A percentile compares a stretch with the other conserved stretches of the same genome.
Conservation (phyloP, 2,888 invertebrate genomes). For the Drosophila paracracens region DNA sequence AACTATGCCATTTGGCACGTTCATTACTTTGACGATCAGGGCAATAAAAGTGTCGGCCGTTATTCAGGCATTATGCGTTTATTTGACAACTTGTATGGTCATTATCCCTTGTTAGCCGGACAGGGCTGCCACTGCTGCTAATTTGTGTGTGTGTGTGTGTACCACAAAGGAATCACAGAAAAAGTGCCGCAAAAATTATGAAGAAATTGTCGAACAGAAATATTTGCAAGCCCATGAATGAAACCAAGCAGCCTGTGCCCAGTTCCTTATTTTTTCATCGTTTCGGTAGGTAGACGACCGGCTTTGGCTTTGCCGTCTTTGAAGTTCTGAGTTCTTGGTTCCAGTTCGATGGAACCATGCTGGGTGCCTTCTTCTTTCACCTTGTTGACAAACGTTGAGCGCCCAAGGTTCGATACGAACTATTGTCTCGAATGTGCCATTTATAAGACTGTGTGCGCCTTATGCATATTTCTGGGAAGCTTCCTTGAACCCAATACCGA, state of each 20-base stretch:
- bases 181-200: slow-evolving; percentile 80
- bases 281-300: slow-evolving; percentile 37
- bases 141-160: slow-evolving; percentile 36
- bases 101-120: slow-evolving; percentile 73
- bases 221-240: slow-evolving; percentile 64
- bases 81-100: slow-evolving; percentile 71
- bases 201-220: slow-evolving; percentile 67
- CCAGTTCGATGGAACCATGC: slow-evolving; percentile 62
- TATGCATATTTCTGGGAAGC: slow-evolving; percentile 59
- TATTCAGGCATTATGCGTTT: slow-evolving; percentile 50
- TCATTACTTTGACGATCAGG: slow-evolving; percentile 26
- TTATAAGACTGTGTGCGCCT: slow-evolving; percentile 31
- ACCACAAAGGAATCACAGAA: slow-evolving; percentile 35
- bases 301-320: slow-evolving; percentile 38
- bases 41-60: slow-evolving; percentile 43
- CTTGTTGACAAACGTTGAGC: slow-evolving; percentile 59
- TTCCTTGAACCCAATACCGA: slow-evolving; percentile 19
- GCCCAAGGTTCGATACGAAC: slow-evolving; percentile 54
- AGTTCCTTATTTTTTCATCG: slow-evolving; percentile 3
- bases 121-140: slow-evolving; percentile 37
- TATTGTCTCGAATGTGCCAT: slow-evolving; percentile 47
- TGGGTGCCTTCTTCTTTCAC: slow-evolving; percentile 36
- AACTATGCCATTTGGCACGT: slow-evolving; percentile 58
- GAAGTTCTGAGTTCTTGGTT: slow-evolving; percentile 26
- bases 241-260: slow-evolving; percentile 25